Base-by-base conservation (phyloP, 2,113 vertebrate species). In the Morone chrysops region DNA sequence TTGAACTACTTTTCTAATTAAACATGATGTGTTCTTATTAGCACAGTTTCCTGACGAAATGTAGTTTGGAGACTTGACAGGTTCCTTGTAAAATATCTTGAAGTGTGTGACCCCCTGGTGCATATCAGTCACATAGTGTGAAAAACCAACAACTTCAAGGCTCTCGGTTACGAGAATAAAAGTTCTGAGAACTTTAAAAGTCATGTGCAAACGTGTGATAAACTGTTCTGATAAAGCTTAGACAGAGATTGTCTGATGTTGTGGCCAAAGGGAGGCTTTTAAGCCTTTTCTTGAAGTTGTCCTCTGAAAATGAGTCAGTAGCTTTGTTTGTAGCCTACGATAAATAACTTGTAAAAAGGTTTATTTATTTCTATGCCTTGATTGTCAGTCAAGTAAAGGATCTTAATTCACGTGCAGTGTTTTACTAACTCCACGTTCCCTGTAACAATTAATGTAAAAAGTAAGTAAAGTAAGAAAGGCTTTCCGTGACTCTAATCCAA, bases 331-430 rank as follows among this genome's bases (percentile, higher is more conserved):
- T 17, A 43, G 68, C 38, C 51, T 56, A 59, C n/a, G 18, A 20
- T 47, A n/a, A 4, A 60, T 20, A 36, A 47, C 5, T 43, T 45
- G 38, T 10, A 4, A 45, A 36, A n/a, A 51, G 20, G 10, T 25
- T 17, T 18, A 25, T 57, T 45, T 65, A 45, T 20, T 22, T 54
- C 16, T 54, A 13, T 31, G 18, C 8, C 8, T 65, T 31, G 48
- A 8, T 62, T 75, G 72, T 18, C 25, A 43, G 73, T 25, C n/a
- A 61, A 31, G 8, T n/a, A 40, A 66, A 75, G 60, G 47, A 38
- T 56, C 38, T 75, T 6, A 20, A n/a, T 53, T 41, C 36, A 53
- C 4, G 3, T 31, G 31, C 31, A n/a, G 65, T 10, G 6, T 18
- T 82, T 13, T 40, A 73, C 3, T 1, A 2, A 9, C 54, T 72